Percentiles rank a stretch among this genome's conserved stretches.
These are phyloP conservation scores for Mastacembelus armatus DNA, from an alignment of 2,797 vertebrate genomes.

Conservation along the genomic window DNA sequence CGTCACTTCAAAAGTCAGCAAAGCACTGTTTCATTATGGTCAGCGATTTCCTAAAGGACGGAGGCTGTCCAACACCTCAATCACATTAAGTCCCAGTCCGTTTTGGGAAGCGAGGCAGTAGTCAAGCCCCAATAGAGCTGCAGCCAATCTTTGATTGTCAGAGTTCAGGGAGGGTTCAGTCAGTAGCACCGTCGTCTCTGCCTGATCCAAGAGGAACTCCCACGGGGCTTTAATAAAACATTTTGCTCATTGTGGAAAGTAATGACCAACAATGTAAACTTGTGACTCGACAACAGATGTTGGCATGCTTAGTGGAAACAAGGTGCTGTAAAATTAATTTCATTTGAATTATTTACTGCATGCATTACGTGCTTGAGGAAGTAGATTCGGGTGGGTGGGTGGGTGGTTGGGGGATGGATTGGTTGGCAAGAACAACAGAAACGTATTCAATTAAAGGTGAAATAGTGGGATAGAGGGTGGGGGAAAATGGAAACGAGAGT, in stretches of 20 bases:
- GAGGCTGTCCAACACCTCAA: slow-evolving; percentile 80
- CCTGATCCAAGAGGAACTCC: slow-evolving; percentile 83
- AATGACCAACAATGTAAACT: slow-evolving; percentile 89
- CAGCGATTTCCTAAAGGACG: slow-evolving; percentile 83
- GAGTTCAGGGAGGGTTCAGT: slow-evolving; percentile 87
- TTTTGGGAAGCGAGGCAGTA: slow-evolving; percentile 76
- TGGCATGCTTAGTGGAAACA: slow-evolving; percentile 85
- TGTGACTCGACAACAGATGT: slow-evolving; percentile 88
- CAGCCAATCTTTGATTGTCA: slow-evolving; percentile 82
- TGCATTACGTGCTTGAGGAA: slow-evolving; percentile 89
- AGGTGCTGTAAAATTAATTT: slow-evolving; percentile 88
- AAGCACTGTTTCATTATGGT: slow-evolving; percentile 78
- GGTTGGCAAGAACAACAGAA: slow-evolving; percentile 85
- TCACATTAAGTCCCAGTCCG: slow-evolving; percentile 75
- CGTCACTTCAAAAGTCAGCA: slow-evolving; percentile 80
- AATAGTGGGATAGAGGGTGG: slow-evolving; percentile 82
- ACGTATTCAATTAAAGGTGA: slow-evolving; percentile 86
- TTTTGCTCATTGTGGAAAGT: slow-evolving; percentile 90
- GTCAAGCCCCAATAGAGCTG: slow-evolving; percentile 73
- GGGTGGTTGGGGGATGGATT: slow-evolving; percentile 49
- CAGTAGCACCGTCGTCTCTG: slow-evolving; percentile 83
- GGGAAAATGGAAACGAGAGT: slow-evolving; percentile 78
- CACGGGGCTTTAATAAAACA: slow-evolving; percentile 89
- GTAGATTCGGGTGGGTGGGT: slow-evolving; percentile 68
- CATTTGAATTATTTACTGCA: slow-evolving; percentile 90